phyloP scores from a whole-genome alignment of 1,140 invertebrate genomes.

The Agraylea sexmaculata region DNA sequence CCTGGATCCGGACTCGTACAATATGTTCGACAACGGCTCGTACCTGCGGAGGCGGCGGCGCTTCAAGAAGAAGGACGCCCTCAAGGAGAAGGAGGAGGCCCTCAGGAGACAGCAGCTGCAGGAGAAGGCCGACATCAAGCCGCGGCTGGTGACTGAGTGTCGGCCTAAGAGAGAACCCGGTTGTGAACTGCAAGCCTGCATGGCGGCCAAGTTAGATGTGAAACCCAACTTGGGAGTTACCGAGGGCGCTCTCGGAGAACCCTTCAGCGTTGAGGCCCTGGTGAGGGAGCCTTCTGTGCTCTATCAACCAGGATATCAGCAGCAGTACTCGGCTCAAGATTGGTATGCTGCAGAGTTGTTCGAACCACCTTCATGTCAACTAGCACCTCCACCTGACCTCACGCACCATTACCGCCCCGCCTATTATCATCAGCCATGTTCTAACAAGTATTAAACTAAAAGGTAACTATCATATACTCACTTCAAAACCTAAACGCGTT shows the following conservation, averaged over 20 bases:
- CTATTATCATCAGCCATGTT: conserved; percentile 44
- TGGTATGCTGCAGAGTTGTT: conserved; percentile 44
- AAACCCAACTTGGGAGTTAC: conserved; percentile 27
- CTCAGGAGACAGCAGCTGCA: conserved; percentile 63
- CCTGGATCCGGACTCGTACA: conserved; percentile 88
- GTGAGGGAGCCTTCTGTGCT: conserved; percentile 39
- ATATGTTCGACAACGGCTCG: conserved; percentile 98
- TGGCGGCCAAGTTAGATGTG: conserved; percentile 28
- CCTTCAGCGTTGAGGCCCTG: conserved; percentile 35
- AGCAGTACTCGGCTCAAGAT: conserved; percentile 32
- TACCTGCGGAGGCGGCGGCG: conserved; percentile 80
- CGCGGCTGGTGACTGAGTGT: conserved; percentile 44
- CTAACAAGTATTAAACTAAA: conserved; percentile 18
- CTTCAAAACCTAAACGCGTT: no score
- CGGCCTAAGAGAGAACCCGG: conserved; percentile 52
- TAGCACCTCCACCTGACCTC: conserved; percentile 42
- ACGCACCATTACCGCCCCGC: conserved; percentile 37
- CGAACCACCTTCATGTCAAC: conserved; percentile 43
- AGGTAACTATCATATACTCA: no score
- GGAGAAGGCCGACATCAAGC: conserved; percentile 41
- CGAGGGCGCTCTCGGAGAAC: conserved; percentile 27
- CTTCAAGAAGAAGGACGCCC: conserved; percentile 93
- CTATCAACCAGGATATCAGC: conserved; percentile 28
- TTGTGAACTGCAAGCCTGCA: conserved; percentile 18
- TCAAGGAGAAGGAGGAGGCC: conserved; percentile 79